Conservation (phyloP, 2,888 invertebrate genomes). For the Pseudanteris insignis region DNA sequence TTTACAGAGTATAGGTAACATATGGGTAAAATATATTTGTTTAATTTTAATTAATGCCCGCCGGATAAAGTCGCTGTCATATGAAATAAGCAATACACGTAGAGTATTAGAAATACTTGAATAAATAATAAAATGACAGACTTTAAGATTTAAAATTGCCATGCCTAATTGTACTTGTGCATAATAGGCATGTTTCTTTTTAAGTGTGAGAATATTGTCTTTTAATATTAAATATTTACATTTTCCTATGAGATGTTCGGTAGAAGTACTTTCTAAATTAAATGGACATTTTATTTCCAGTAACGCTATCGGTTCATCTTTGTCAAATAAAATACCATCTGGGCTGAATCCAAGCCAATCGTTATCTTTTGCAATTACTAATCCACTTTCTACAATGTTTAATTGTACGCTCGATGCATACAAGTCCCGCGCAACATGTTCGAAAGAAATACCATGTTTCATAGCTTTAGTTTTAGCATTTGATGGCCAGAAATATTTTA, state of each 20-base stretch:
- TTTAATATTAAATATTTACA: conserved; percentile 3
- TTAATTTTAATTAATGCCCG: conserved; percentile 4
- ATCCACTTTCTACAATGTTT: conserved; percentile 1
- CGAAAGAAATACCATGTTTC: conserved; percentile 1
- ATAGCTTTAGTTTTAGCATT: conserved; percentile 1
- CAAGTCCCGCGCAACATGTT: conserved; percentile 3
- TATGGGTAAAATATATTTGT: conserved; percentile 1
- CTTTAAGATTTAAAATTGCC: conserved; percentile 10
- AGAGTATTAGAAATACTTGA: conserved; percentile 3
- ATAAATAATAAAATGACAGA: conserved; percentile 10
- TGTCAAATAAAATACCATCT: conserved; percentile 5
- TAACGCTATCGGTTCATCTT: conserved; percentile 5
- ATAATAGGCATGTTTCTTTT: conserved; percentile 24
- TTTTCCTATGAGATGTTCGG: neutral
- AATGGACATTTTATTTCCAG: conserved; percentile 6
- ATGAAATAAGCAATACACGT: neutral
- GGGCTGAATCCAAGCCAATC: conserved; percentile 4
- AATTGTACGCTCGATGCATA: conserved; percentile 3
- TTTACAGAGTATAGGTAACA: conserved; percentile 7
- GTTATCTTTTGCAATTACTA: conserved; percentile 3
- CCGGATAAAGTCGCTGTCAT: conserved; percentile 1
- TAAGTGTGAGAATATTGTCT: neutral
- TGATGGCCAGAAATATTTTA: conserved; percentile 5
- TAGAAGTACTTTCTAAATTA: conserved; percentile 1
- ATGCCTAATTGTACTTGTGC: conserved; percentile 16